Percentiles rank a stretch among this genome's conserved stretches.
These are phyloP conservation scores for Acridotheres tristis DNA, from an alignment of 2,797 vertebrate species.

Conservation along the genomic window DNA sequence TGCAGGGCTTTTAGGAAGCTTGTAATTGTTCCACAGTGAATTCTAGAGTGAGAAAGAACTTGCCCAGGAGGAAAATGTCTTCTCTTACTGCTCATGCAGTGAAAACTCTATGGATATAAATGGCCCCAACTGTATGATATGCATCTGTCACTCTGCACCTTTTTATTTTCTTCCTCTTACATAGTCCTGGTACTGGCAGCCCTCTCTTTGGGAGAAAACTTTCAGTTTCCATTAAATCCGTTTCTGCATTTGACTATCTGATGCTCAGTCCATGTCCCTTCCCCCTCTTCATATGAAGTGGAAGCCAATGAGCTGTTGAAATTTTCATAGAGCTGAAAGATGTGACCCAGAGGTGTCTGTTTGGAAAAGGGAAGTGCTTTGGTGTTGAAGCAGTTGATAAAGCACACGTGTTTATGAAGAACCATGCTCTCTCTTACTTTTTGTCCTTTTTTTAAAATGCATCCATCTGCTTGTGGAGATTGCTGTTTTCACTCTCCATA, in stretches of 20 bases:
- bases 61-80: not conserved
- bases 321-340: not conserved
- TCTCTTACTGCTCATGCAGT: not conserved
- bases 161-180: not conserved
- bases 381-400: not conserved
- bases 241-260: not conserved
- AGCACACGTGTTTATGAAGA: not conserved
- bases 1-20: not conserved
- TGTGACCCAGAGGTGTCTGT: not conserved
- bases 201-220: not conserved
- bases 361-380: not conserved
- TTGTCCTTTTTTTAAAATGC: not conserved
- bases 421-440: not conserved
- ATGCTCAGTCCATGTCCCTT: not conserved
- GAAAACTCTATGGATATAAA: not conserved
- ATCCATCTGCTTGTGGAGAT: not conserved
- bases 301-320: not conserved
- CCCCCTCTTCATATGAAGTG: not conserved
- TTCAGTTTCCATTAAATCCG: not conserved
- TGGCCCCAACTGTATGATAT: not conserved
- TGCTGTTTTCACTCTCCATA: not conserved
- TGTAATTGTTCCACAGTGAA: not conserved
- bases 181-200: not conserved
- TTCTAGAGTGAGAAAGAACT: constrained; percentile 2
- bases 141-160: not conserved